Percentiles rank a stretch among this genome's conserved stretches.
These are phyloP conservation scores for Apodemus agrarius DNA, from an alignment of 2,797 vertebrate genomes.

Conservation along the genomic window DNA sequence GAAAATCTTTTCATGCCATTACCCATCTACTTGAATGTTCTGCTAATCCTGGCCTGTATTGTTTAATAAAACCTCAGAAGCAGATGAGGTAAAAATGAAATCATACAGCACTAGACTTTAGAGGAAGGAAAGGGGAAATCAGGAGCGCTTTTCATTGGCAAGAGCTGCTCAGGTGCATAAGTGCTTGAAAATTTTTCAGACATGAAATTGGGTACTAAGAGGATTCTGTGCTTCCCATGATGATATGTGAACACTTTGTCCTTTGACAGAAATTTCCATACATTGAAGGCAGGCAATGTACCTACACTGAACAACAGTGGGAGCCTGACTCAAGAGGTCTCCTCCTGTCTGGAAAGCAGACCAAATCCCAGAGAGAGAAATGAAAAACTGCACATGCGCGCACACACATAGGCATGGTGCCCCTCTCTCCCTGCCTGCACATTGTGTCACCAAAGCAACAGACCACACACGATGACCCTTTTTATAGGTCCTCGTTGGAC, in stretches of 20 bases:
- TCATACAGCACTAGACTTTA: not conserved
- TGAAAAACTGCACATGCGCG: not conserved
- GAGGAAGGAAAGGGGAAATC: conserved; percentile 37
- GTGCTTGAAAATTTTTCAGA: conserved; percentile 44
- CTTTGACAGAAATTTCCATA: not conserved
- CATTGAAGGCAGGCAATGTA: conserved; percentile 10
- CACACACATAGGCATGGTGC: not conserved
- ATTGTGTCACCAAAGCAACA: conserved; percentile 46
- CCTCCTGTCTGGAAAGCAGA: conserved; percentile 27
- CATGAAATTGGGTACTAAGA: conserved; percentile 34
- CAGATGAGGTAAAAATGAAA: conserved; percentile 42
- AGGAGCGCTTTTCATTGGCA: conserved; percentile 2
- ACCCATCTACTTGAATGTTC: not conserved
- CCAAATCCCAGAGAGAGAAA: not conserved
- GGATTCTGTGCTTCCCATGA: not conserved
- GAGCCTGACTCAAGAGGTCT: conserved; percentile 28
- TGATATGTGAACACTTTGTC: not conserved
- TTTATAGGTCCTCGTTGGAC: not conserved
- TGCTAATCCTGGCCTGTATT: conserved; percentile 43
- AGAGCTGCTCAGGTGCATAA: conserved; percentile 25
- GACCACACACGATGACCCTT: conserved; percentile 9
- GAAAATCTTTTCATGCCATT: conserved; percentile 53
- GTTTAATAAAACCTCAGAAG: conserved; percentile 40
- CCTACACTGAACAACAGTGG: not conserved
- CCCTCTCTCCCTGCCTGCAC: not conserved